A percentile compares a stretch with the other conserved stretches of the same genome.
phyloP scores from a whole-genome alignment of 2,797 vertebrate genomes.

The Bradypodion pumilum region DNA sequence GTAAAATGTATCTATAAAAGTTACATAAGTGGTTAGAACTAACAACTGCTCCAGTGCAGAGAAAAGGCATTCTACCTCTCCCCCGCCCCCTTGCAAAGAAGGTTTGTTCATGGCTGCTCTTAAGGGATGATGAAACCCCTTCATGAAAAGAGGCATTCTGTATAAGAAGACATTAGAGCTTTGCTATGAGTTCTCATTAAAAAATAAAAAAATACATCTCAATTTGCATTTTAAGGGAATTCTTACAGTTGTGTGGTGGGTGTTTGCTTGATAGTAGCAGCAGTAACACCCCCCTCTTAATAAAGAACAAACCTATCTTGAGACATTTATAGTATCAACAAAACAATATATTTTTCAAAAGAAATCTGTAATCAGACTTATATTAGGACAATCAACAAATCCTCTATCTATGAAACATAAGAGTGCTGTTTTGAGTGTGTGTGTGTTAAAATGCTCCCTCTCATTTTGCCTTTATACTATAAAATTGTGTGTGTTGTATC shows the following conservation, averaged over 20 bases:
- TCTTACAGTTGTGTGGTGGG: background rate
- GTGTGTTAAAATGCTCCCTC: too few relatives aligned
- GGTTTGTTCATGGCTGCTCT: background rate
- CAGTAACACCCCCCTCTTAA: background rate
- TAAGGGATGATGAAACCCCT: background rate
- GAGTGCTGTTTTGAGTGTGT: background rate
- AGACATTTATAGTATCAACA: background rate
- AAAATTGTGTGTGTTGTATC: background rate
- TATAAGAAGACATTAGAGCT: background rate
- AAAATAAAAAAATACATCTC: too few relatives aligned
- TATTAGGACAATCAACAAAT: background rate
- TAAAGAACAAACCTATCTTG: background rate
- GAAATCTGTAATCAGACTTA: background rate
- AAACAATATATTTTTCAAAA: too few relatives aligned
- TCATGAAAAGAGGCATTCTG: background rate
- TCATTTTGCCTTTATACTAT: background rate
- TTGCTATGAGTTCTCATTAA: background rate
- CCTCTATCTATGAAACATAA: background rate
- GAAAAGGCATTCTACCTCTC: background rate
- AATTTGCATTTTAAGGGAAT: background rate
- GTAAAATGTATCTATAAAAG: conserved; percentile 89
- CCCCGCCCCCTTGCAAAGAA: background rate
- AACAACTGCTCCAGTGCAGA: background rate
- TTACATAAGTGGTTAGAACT: background rate
- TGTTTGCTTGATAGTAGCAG: background rate